Evolutionary conservation across 1,140 invertebrate species (phyloP).

Genomic region (Asobara japonica): DNA sequence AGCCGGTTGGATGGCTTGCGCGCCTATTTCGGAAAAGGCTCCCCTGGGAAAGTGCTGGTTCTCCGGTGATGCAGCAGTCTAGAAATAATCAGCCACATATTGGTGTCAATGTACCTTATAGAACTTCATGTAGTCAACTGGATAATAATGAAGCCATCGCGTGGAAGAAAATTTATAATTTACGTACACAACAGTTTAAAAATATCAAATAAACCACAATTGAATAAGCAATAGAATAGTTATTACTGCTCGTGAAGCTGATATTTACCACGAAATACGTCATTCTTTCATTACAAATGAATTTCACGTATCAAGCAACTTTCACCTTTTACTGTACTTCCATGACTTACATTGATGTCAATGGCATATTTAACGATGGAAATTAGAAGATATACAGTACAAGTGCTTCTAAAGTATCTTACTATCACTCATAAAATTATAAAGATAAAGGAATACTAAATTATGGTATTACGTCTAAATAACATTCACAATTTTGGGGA

Average conservation of each 20-base stretch:
- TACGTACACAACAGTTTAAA: background rate
- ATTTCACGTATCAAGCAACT: background rate
- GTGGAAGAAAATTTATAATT: constrained; percentile 10
- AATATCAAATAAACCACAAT: background rate
- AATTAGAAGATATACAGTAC: too few species aligned
- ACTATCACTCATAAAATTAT: too few species aligned
- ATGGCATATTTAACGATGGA: too few species aligned
- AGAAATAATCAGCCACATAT: constrained; percentile 52
- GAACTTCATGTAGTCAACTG: background rate
- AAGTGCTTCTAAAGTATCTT: too few species aligned
- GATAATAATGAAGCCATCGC: background rate
- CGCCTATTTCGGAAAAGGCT: constrained; percentile 50
- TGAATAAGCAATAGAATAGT: background rate
- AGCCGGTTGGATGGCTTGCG: constrained; percentile 14
- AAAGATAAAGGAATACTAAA: too few species aligned
- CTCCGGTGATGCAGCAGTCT: constrained; percentile 55
- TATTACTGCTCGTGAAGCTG: background rate
- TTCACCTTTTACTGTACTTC: background rate
- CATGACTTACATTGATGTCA: background rate
- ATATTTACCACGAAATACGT: background rate
- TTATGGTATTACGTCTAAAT: too few species aligned
- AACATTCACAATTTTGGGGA: too few species aligned
- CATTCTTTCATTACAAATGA: background rate
- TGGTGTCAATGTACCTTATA: constrained; percentile 56
- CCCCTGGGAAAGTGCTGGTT: constrained; percentile 35